A percentile compares a stretch with the other conserved stretches of the same genome.
phyloP scores from a whole-genome alignment of 2,797 vertebrate species.

The Simalia tracyae region DNA sequence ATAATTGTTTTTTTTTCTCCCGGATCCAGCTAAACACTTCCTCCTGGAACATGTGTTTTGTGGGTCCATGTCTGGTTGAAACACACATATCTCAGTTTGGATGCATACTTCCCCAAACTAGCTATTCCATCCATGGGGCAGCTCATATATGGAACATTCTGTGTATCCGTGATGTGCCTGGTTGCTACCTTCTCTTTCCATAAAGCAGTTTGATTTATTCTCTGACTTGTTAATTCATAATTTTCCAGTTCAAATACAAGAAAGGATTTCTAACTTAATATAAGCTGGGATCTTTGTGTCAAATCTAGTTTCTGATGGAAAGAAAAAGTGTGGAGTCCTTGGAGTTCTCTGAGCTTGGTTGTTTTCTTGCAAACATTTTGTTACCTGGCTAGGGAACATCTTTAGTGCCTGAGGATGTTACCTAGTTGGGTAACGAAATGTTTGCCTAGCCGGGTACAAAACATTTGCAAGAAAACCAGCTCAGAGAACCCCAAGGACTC shows the following conservation, averaged over 20 bases:
- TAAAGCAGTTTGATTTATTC: neutral
- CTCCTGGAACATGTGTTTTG: neutral
- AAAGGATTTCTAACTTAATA: neutral
- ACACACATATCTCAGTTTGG: neutral
- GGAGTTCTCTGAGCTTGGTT: too few relatives aligned
- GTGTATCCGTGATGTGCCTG: neutral
- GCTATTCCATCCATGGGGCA: neutral
- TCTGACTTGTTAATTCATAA: neutral
- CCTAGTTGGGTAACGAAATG: too few relatives aligned
- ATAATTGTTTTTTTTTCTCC: neutral
- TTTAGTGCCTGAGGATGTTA: too few relatives aligned
- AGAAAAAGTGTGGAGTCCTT: neutral
- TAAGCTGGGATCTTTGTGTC: neutral
- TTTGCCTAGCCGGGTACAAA: too few relatives aligned
- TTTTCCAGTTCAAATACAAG: neutral
- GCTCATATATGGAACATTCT: neutral
- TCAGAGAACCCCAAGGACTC: too few relatives aligned
- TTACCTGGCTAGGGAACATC: too few relatives aligned
- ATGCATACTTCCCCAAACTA: neutral
- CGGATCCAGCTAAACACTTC: neutral
- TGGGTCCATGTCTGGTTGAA: neutral
- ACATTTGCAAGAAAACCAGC: too few relatives aligned
- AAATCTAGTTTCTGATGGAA: neutral
- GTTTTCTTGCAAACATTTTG: too few relatives aligned
- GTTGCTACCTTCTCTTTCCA: neutral